phyloP scores from a whole-genome alignment of 1,140 invertebrate species.

The Macrobrachium rosenbergii region DNA sequence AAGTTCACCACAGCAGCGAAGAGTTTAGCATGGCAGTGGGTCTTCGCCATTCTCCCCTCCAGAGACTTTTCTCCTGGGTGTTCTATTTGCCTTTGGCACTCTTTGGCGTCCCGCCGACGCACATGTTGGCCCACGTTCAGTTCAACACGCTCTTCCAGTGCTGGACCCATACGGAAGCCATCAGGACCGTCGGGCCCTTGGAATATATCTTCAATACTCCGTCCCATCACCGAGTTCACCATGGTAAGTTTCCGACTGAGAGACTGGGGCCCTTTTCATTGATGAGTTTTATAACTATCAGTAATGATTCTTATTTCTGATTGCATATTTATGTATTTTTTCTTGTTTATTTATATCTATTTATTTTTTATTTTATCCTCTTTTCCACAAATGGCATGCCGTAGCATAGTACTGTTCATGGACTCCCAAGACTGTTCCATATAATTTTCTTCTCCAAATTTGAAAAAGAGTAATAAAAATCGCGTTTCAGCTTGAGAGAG shows the following conservation, averaged over 20 bases:
- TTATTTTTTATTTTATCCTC: too few relatives aligned
- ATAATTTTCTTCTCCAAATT: too few relatives aligned
- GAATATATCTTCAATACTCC: slow-evolving; percentile 91
- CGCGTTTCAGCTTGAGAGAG: too few relatives aligned
- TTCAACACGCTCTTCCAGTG: slow-evolving; percentile 93
- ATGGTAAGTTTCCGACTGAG: slow-evolving; percentile 72
- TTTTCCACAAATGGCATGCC: too few relatives aligned
- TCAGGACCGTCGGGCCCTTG: slow-evolving; percentile 82
- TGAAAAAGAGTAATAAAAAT: too few relatives aligned
- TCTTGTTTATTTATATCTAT: too few relatives aligned
- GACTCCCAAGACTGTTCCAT: too few relatives aligned
- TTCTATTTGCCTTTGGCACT: slow-evolving; percentile 90
- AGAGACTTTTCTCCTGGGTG: slow-evolving; percentile 84
- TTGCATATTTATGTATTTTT: neutral
- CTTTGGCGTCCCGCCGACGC: slow-evolving; percentile 81
- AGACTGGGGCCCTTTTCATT: neutral
- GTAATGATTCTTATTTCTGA: neutral
- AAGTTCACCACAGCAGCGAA: slow-evolving; percentile 95
- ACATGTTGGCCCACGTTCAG: slow-evolving; percentile 87
- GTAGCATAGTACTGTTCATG: too few relatives aligned
- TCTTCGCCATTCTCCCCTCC: slow-evolving; percentile 84
- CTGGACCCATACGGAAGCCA: slow-evolving; percentile 91
- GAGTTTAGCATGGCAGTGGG: slow-evolving; percentile 93
- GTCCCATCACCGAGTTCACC: slow-evolving; percentile 90
- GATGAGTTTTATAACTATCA: neutral